Base-by-base conservation (phyloP, 2,888 invertebrate genomes). In the Notodonta dromedarius region DNA sequence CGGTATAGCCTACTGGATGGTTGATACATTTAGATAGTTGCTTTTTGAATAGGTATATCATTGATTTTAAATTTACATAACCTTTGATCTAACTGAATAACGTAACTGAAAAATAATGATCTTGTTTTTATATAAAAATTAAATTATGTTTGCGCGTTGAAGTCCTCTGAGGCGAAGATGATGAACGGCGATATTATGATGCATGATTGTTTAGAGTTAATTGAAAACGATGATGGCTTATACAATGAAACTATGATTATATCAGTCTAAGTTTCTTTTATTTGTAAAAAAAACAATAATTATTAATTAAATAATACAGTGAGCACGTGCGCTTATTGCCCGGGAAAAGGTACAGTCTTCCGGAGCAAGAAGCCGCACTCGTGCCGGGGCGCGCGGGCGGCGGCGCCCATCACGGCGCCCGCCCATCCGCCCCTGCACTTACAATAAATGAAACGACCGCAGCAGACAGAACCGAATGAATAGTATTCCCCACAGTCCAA, bases 281-380 rank as follows among this genome's bases (percentile, higher is more conserved):
- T 91, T 93, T 90, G 86, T 91, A 90, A 90, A 93, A 88, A 90
- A 91, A 87, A 75, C 84, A 90, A 90, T 83, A 88, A 83, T 82
- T 58, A 66, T 71, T 66, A 83, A 86, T 87, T 84, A 89, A 90
- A 90, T 89, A 87, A 90, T 88, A 89, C 83, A 89, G 80, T 88
- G 86, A 90, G 87, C 88, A 86, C 80, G 81, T 88, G 89, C 88
- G 89, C 92, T 93, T 90, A 86, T 93, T 93, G 91, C 91, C 82
- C 91, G 91, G 93, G 93, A 93, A 93, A 93, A 93, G 91, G 83
- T 72, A 73, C 74, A 77, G 93, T 93, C 93, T 93, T 93, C 93
- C 93, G 92, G 93, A 90, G 92, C 93, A 93, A 93, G 88, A 91
- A 90, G 92, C 85, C 73, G 85, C 88, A 86, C 77, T 56, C 66